Base-by-base conservation (phyloP, 2,797 vertebrate species). In the Tragelaphus oryx region DNA sequence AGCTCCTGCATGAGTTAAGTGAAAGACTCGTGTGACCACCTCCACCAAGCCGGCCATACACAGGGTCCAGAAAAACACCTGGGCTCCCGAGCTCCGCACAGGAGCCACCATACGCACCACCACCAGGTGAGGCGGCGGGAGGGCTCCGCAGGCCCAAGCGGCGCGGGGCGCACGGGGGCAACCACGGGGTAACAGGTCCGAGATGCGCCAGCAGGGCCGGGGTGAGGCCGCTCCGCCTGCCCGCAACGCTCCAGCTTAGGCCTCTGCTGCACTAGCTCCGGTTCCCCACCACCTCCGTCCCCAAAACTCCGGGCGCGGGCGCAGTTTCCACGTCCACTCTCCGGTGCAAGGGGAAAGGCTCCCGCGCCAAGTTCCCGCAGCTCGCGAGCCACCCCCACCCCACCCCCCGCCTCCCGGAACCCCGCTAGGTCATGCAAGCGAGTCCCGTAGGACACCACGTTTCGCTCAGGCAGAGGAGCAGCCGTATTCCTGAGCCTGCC, bases 141-240 rank as follows among this genome's bases (percentile, higher is more conserved):
- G 55, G 41, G 78, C 86, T 82, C 22, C 6, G 41, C 88, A 54
- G 75, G 88, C 89, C 55, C 7, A 65, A n/a, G 68, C 33, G 10
- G 89, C 65, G 59, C 22, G 57, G 83, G 87, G 89, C 26, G 28
- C 57, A 92, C 86, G 91, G 82, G 92, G 92, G 88, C 74, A 85
- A 68, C 12, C 71, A 11, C 74, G 37, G 28, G 84, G 75, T 97
- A 97, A 97, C 96, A 97, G 95, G 78, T 97, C 93, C 48, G 89
- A 62, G 94, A 84, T 60, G 89, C 80, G 81, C 94, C 94, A 12
- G 54, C 85, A 82, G 87, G n/a, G 20, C 91, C 16, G 0, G 88
- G 88, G 91, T 86, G 44, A 84, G 89, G 88, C 91, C 60, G 2
- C 81, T 28, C 41, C 2, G 78, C 50, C 62, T 5, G 80, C 86